Evolutionary conservation across 2,888 invertebrate species (phyloP).

Genomic region (Drosophila macrospina): DNA sequence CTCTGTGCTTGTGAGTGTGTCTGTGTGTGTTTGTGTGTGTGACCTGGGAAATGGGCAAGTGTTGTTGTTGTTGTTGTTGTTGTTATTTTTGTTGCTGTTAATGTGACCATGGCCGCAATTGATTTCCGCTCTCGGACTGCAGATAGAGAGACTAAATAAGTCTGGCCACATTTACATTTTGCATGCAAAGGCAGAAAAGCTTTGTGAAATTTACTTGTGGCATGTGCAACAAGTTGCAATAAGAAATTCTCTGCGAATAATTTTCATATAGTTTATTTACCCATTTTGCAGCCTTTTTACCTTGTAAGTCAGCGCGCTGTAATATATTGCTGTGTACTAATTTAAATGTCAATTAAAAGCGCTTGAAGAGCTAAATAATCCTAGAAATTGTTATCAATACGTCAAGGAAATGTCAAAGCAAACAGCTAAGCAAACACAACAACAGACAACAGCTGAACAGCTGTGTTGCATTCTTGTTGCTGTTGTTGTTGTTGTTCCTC

Average conservation of each 20-base stretch:
- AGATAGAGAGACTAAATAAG: conserved; percentile 31
- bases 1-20: no score
- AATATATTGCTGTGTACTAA: background rate
- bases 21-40: conserved; percentile 25
- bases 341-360: background rate
- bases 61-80: conserved; percentile 36
- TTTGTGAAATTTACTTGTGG: conserved; percentile 1
- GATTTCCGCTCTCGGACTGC: conserved; percentile 54
- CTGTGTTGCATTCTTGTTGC: conserved; percentile 28
- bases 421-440: conserved; percentile 7
- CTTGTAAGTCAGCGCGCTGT: no score
- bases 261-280: background rate
- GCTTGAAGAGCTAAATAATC: conserved; percentile 10
- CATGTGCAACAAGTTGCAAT: conserved; percentile 42
- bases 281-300: background rate
- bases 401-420: background rate
- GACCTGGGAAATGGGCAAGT: conserved; percentile 70
- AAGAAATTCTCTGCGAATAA: no score
- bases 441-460: conserved; percentile 31
- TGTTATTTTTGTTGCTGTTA: conserved; percentile 30
- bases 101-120: conserved; percentile 73
- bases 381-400: conserved; percentile 26
- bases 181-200: conserved; percentile 25
- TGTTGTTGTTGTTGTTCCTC: conserved; percentile 4
- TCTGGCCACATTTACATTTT: conserved; percentile 34